A percentile compares a stretch with the other conserved stretches of the same genome.
These are phyloP conservation scores for Lacerta bilineata DNA, from an alignment of 2,797 vertebrate species.

Conservation along the genomic window DNA sequence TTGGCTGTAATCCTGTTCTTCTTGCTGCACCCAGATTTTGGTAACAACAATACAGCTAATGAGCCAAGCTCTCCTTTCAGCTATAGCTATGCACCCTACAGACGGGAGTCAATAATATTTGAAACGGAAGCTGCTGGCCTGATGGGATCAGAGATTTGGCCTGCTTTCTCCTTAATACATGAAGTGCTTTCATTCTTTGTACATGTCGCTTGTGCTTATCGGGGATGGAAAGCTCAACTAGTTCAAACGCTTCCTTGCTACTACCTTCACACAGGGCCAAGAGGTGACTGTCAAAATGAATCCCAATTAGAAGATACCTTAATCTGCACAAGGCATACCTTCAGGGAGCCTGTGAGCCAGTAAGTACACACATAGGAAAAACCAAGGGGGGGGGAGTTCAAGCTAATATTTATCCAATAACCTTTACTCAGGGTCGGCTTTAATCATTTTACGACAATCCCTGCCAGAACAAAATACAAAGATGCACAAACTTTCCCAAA, in stretches of 20 bases:
- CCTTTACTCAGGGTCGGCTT: neutral
- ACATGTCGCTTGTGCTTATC: neutral
- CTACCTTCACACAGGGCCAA: neutral
- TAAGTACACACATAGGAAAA: neutral
- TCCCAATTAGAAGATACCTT: slow-evolving; percentile 21
- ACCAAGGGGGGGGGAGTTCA: neutral
- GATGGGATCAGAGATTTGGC: slow-evolving; percentile 7
- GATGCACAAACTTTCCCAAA: neutral
- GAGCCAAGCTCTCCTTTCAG: slow-evolving; percentile 13
- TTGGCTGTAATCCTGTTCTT: neutral
- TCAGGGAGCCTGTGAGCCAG: neutral
- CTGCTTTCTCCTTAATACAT: slow-evolving; percentile 32
- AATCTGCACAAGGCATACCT: slow-evolving; percentile 2
- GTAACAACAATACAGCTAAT: slow-evolving; percentile 3
- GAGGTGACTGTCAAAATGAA: slow-evolving; percentile 13
- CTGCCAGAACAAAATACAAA: neutral
- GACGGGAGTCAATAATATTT: slow-evolving; percentile 31
- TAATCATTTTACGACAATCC: neutral
- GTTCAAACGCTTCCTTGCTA: slow-evolving; percentile 19
- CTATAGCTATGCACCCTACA: neutral
- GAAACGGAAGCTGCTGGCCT: slow-evolving; percentile 17
- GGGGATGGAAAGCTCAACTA: slow-evolving; percentile 4
- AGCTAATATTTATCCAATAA: slow-evolving; percentile 10
- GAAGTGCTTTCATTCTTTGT: slow-evolving; percentile 9
- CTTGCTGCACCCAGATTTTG: slow-evolving; percentile 32